Percentiles rank a stretch among this genome's conserved stretches.
These are phyloP conservation scores for Cebidichthys violaceus DNA, from an alignment of 2,113 vertebrate species.

Conservation along the genomic window DNA sequence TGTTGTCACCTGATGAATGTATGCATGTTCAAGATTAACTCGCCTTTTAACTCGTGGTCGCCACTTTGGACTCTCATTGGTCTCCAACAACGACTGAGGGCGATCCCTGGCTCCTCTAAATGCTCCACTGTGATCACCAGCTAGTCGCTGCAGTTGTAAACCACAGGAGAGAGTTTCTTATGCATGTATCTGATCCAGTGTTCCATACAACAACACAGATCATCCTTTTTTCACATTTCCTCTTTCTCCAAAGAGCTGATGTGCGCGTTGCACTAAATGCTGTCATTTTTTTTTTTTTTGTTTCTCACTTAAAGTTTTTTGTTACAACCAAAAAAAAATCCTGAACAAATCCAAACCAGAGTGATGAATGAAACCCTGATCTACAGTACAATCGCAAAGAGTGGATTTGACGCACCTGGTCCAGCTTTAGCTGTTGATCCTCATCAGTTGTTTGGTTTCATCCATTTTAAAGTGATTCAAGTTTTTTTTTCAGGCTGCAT, in stretches of 20 bases:
- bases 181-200: background rate
- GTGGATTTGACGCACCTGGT: background rate
- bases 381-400: background rate
- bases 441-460: background rate
- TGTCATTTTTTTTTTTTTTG: background rate
- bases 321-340: background rate
- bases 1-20: background rate
- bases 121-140: background rate
- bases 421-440: background rate
- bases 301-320: background rate
- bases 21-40: background rate
- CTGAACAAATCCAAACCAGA: background rate
- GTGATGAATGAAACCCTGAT: background rate
- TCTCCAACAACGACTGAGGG: background rate
- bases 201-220: background rate
- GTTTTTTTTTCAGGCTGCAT: background rate
- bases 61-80: background rate
- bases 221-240: background rate
- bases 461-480: background rate
- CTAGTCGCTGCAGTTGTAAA: background rate
- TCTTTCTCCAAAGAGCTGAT: background rate
- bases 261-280: background rate
- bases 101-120: background rate
- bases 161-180: background rate
- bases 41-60: background rate